A percentile compares a stretch with the other conserved stretches of the same genome.
Conservation (phyloP, 2,888 invertebrate genomes). For the Carabus problematicus region DNA sequence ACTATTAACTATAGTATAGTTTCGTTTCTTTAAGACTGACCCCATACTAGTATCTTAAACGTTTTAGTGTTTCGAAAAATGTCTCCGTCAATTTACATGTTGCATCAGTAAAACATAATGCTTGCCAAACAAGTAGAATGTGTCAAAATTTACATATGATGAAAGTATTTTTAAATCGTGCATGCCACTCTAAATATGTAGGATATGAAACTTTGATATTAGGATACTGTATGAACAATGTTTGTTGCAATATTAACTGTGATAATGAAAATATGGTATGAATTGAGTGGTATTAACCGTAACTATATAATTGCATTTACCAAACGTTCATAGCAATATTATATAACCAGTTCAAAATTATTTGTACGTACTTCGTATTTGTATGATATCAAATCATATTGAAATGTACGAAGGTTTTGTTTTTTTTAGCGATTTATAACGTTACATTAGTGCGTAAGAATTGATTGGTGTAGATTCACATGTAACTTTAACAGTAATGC, state of each 20-base stretch:
- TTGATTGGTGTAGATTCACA: no score
- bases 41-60: slow-evolving; percentile 3
- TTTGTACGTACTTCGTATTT: not conserved
- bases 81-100: slow-evolving; percentile 34
- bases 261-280: slow-evolving; percentile 29
- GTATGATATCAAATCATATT: not conserved
- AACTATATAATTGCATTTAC: not conserved
- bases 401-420: slow-evolving; percentile 17
- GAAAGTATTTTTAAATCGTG: slow-evolving; percentile 29
- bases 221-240: slow-evolving; percentile 26
- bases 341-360: not conserved
- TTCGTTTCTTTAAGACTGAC: slow-evolving; percentile 10
- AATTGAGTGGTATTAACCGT: not conserved
- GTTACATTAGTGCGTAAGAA: no score
- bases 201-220: slow-evolving; percentile 14
- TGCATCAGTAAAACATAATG: slow-evolving; percentile 19
- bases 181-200: slow-evolving; percentile 14
- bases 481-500: slow-evolving; percentile 3
- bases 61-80: slow-evolving; percentile 15
- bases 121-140: slow-evolving; percentile 34
- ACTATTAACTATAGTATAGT: not conserved
- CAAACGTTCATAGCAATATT: slow-evolving; percentile 18
- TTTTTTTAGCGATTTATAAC: not conserved
- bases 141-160: slow-evolving; percentile 34
- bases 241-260: slow-evolving; percentile 41